Evolutionary conservation across 2,888 invertebrate genomes (phyloP).

Genomic region (Heteromurus nitidus): DNA sequence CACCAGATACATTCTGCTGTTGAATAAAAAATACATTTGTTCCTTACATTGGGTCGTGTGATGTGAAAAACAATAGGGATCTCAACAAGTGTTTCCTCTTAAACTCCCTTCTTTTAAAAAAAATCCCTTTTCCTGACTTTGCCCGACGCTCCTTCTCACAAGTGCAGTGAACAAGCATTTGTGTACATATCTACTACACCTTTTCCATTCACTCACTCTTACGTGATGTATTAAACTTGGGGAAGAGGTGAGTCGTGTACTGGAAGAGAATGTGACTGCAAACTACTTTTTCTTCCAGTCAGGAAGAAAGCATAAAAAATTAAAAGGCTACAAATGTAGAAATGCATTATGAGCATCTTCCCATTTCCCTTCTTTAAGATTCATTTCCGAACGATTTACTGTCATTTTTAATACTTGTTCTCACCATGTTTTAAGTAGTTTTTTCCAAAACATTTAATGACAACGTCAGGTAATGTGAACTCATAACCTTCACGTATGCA

Average conservation of each 20-base stretch:
- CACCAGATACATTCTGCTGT: conserved; percentile 11
- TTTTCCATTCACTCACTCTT: conserved; percentile 17
- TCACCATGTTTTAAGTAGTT: conserved; percentile 41
- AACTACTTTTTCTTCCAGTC: conserved; percentile 19
- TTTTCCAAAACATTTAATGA: conserved; percentile 46
- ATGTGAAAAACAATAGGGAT: conserved; percentile 47
- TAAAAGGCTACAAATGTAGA: too few relatives aligned
- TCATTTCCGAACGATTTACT: conserved; percentile 35
- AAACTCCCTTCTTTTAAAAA: conserved; percentile 31
- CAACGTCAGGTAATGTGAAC: conserved; percentile 36
- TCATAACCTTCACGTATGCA: conserved; percentile 25
- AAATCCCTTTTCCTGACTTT: conserved; percentile 38
- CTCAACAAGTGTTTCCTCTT: conserved; percentile 52
- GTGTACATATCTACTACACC: background rate
- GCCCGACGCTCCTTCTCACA: background rate
- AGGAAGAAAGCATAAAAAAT: conserved; percentile 33
- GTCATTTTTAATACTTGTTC: conserved; percentile 50
- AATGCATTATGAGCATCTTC: too few relatives aligned
- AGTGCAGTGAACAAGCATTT: background rate
- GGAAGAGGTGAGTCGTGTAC: conserved; percentile 17
- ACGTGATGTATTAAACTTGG: conserved; percentile 11
- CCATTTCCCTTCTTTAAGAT: conserved; percentile 14
- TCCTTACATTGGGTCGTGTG: conserved; percentile 47
- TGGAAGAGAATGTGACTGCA: background rate
- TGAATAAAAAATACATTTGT: conserved; percentile 46